A percentile compares a stretch with the other conserved stretches of the same genome.
Conservation (phyloP, 1,140 invertebrate species). For the Drosophila takahashii region DNA sequence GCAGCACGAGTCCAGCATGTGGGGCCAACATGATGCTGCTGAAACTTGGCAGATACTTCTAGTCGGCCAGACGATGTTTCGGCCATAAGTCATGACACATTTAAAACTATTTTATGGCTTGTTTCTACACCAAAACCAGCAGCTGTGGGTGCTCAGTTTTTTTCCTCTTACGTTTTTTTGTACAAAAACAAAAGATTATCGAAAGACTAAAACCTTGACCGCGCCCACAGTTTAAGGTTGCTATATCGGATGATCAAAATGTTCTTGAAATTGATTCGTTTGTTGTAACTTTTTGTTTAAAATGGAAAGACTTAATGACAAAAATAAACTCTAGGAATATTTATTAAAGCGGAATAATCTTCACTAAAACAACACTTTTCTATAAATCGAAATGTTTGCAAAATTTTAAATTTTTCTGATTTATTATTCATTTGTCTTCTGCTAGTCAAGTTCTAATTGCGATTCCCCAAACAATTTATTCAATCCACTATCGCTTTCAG, state of each 20-base stretch:
- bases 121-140: slow-evolving; percentile 6
- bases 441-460: not conserved
- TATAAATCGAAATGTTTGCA: too few relatives aligned
- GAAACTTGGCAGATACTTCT: slow-evolving; percentile 34
- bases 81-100: slow-evolving; percentile 62
- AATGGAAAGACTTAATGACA: too few relatives aligned
- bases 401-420: not conserved
- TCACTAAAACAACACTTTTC: too few relatives aligned
- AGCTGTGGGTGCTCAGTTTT: slow-evolving; percentile 29
- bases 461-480: slow-evolving; percentile 8
- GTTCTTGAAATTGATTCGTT: slow-evolving; percentile 21
- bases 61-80: slow-evolving; percentile 8
- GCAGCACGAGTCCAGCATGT: slow-evolving; percentile 39
- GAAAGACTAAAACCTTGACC: slow-evolving; percentile 36
- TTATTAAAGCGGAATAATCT: too few relatives aligned
- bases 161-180: slow-evolving; percentile 11
- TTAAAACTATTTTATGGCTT: slow-evolving; percentile 44
- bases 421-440: not conserved
- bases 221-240: slow-evolving; percentile 20
- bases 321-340: too few relatives aligned
- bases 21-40: slow-evolving; percentile 25
- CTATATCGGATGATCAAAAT: not conserved
- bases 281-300: not conserved
- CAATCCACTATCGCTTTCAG: not conserved
- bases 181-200: slow-evolving; percentile 8